Evolutionary conservation across 2,113 vertebrate species (phyloP), one percentile per base, ranked within the genome.

Genomic region (Grallaria varia): DNA sequence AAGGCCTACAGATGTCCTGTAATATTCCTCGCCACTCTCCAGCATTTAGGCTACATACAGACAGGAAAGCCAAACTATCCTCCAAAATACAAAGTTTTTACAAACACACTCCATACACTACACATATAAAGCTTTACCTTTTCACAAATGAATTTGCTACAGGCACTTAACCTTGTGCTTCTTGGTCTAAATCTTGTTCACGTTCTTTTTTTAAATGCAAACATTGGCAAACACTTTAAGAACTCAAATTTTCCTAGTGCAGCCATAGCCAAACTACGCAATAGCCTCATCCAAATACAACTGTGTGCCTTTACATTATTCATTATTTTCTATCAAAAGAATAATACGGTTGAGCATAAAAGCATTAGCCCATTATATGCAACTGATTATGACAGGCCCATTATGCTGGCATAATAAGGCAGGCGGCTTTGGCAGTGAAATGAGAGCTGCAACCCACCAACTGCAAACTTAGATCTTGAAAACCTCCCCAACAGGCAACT

Each of bases 251-350:
- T 88, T 87, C 55, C 71, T 59, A 27, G 35, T 5, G 13, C 37
- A 92, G 71, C 82, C 60, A 52, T 30, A 87, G 84, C 62, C 84
- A 93, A 91, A 75, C 62, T 25, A 84, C 8, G 62, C 14, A 35
- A 71, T 27, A 87, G 49, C 68, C 75, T 35, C 42, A 72, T 89
- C 71, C 60, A 89, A 91, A 93, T 64, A 90, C 77, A 95, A 95
- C 52, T 64, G 45, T 82, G 66, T 44, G 91, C 77, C 83, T 90
- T 95, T 89, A 95, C 76, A 84, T 89, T 94, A 95, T 90, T 93
- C 83, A 95, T 89, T 92, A 84, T 87, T 82, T 95, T 87, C 87
- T 72, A 84, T 87, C 53, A 93, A 93, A 94, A 92, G 87, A 94
- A 89, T 87, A 92, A 84, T 82, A 95, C 53, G 40, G 73, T 75